phyloP scores from a whole-genome alignment of 30 jellyfish, hydroid and myxozoan genomes.

The Phacellophora camtschatica region DNA sequence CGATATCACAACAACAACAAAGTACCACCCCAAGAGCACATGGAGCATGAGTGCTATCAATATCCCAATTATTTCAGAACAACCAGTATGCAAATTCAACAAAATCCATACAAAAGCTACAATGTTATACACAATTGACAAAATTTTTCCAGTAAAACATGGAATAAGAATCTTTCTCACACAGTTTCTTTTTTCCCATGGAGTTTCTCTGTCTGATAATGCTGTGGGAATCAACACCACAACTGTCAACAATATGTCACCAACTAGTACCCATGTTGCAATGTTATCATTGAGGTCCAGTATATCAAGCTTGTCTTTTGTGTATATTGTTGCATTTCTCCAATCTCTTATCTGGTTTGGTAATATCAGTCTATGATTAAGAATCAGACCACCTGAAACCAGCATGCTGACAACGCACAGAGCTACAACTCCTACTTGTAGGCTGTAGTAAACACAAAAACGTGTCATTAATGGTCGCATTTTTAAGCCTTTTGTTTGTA shows the following conservation, averaged over 20 bases:
- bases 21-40: slow-evolving; percentile 46
- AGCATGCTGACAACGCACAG: slow-evolving; percentile 17
- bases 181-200: slow-evolving; percentile 39
- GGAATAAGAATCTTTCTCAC: slow-evolving; percentile 49
- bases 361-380: slow-evolving; percentile 18
- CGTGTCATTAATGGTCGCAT: slow-evolving; percentile 51
- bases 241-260: slow-evolving; percentile 25
- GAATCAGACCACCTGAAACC: slow-evolving; percentile 54
- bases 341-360: slow-evolving; percentile 62
- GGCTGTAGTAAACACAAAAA: slow-evolving; percentile 47
- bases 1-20: slow-evolving; percentile 33
- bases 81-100: slow-evolving; percentile 7
- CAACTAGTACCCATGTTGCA: slow-evolving; percentile 50
- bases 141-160: background rate
- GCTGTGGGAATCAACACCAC: slow-evolving; percentile 47
- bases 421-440: slow-evolving; percentile 35
- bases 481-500: background rate
- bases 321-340: slow-evolving; percentile 23
- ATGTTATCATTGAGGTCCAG: slow-evolving; percentile 25
- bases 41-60: slow-evolving; percentile 31
- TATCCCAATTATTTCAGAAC: slow-evolving; percentile 58
- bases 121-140: slow-evolving; percentile 16
- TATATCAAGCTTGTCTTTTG: background rate
- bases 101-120: slow-evolving; percentile 58
- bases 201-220: slow-evolving; percentile 9